phyloP scores from a whole-genome alignment of 1,140 invertebrate species.

The Mylabris phalerata region DNA sequence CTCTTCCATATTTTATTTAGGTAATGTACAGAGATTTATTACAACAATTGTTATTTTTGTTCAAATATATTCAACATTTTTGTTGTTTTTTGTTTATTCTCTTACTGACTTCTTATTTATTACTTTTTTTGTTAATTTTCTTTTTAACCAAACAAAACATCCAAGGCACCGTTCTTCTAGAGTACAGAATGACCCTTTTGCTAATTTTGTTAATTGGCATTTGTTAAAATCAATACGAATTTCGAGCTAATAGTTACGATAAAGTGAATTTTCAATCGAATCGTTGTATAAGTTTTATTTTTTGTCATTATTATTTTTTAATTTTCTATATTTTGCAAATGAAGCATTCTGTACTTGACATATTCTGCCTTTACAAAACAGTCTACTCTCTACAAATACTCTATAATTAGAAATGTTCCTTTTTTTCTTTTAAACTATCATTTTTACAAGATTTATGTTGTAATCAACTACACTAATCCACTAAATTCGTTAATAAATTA shows the following conservation, averaged over 20 bases:
- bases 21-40: constrained; percentile 38
- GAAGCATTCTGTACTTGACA: constrained; percentile 26
- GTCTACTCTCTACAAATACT: constrained; percentile 22
- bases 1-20: constrained; percentile 25
- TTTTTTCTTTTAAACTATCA: constrained; percentile 18
- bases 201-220: neutral
- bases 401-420: constrained; percentile 20
- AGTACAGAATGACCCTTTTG: constrained; percentile 24
- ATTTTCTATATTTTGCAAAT: neutral
- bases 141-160: constrained; percentile 36
- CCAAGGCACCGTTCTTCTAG: constrained; percentile 38
- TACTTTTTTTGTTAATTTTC: constrained; percentile 20
- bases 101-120: neutral
- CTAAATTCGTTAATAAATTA: constrained; percentile 29
- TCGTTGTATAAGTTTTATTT: no score
- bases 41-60: constrained; percentile 37
- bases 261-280: no score
- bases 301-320: no score
- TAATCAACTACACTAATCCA: constrained; percentile 28
- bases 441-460: constrained; percentile 15
- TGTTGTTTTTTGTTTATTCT: no score
- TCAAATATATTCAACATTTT: constrained; percentile 30
- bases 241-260: no score
- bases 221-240: neutral
- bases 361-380: constrained; percentile 32